Conservation (phyloP, 2,113 vertebrate genomes). For the Gallinago jamesoni region DNA sequence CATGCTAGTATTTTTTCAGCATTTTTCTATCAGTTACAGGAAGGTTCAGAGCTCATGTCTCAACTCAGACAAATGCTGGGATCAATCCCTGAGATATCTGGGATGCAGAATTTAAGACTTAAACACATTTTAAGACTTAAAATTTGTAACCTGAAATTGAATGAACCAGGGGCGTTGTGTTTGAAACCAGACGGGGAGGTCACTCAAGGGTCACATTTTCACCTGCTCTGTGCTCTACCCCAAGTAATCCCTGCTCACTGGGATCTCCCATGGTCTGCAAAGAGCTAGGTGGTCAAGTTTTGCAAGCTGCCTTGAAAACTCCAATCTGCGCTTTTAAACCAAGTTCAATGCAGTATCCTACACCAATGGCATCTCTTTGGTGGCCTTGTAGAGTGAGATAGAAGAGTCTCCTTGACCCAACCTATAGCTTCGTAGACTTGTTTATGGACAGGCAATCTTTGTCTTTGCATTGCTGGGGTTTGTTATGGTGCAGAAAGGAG, state of each 20-base stretch:
- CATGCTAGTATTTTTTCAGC: background rate
- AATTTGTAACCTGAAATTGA: background rate
- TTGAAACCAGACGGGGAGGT: background rate
- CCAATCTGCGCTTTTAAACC: background rate
- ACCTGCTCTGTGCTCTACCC: background rate
- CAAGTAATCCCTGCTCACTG: background rate
- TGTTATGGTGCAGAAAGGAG: background rate
- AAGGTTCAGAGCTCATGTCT: background rate
- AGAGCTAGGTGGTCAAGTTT: background rate
- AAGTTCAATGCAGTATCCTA: background rate
- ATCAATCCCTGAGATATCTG: background rate
- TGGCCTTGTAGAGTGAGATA: background rate
- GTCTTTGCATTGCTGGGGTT: background rate
- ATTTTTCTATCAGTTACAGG: background rate
- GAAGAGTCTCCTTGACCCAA: background rate
- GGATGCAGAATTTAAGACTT: background rate
- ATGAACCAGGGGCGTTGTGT: background rate
- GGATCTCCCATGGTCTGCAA: fast-evolving
- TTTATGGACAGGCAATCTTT: background rate
- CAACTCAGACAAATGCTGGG: background rate
- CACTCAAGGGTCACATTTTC: background rate
- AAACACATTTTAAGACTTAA: background rate
- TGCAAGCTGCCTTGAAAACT: background rate
- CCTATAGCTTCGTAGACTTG: background rate
- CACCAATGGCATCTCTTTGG: background rate